These are phyloP conservation scores for Halesus radiatus DNA, from an alignment of 1,140 invertebrate genomes.

Conservation along the genomic window DNA sequence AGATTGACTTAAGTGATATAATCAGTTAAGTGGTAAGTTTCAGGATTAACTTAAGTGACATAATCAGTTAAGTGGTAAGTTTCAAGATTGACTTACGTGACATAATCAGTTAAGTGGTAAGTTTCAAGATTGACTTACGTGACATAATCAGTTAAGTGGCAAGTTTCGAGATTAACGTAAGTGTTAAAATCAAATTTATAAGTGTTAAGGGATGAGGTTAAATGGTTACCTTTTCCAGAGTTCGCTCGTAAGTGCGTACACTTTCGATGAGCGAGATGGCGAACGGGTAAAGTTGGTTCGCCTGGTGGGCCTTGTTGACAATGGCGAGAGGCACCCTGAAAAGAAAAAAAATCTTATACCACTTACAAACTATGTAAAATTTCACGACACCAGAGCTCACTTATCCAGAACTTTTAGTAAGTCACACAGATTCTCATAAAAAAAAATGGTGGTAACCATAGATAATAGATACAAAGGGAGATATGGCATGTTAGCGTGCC, in stretches of 20 bases:
- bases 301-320: slow-evolving; percentile 98
- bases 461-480: too few relatives aligned
- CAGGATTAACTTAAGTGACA: too few relatives aligned
- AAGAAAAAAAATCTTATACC: background rate
- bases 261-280: slow-evolving; percentile 99
- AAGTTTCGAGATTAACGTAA: background rate
- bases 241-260: slow-evolving; percentile 96
- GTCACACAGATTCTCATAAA: too few relatives aligned
- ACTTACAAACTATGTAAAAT: too few relatives aligned
- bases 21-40: too few relatives aligned
- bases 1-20: too few relatives aligned
- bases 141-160: too few relatives aligned
- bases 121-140: too few relatives aligned
- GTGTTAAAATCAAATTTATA: background rate
- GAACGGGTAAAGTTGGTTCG: slow-evolving; percentile 98
- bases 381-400: background rate
- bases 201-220: background rate
- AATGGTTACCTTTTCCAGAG: slow-evolving; percentile 90
- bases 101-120: too few relatives aligned
- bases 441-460: too few relatives aligned
- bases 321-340: slow-evolving; percentile 93
- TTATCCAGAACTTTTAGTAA: too few relatives aligned
- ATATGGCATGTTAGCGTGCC: too few relatives aligned
- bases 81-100: background rate
- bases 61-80: background rate